Conservation (phyloP, 2,797 vertebrate genomes). For the Poecilia velifera region DNA sequence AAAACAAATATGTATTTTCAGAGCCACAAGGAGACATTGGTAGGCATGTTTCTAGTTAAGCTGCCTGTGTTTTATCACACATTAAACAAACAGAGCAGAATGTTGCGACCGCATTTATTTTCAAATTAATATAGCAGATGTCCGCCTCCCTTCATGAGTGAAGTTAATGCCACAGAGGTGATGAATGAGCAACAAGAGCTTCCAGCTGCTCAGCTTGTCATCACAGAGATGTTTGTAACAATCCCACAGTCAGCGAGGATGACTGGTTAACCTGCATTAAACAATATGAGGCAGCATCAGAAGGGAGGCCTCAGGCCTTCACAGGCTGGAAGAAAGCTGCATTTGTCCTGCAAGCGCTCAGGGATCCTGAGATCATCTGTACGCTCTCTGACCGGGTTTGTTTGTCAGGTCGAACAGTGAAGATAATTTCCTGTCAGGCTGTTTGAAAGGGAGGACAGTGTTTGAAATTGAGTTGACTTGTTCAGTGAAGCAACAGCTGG, state of each 20-base stretch:
- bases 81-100: neutral
- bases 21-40: neutral
- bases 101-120: neutral
- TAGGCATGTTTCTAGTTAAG: neutral
- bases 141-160: neutral
- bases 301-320: neutral
- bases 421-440: conserved; percentile 43
- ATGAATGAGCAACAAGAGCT: conserved; percentile 16
- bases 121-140: neutral
- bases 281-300: neutral
- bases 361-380: conserved; percentile 15
- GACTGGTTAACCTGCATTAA: conserved; percentile 16
- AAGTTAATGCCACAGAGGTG: conserved; percentile 40
- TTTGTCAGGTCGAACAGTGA: conserved; percentile 31
- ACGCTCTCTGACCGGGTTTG: conserved; percentile 22
- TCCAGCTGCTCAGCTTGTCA: conserved; percentile 36
- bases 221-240: conserved; percentile 15
- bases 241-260: conserved; percentile 8
- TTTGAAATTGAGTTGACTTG: conserved; percentile 55
- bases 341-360: conserved; percentile 1
- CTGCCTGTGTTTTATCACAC: neutral
- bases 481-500: conserved; percentile 60
- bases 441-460: conserved; percentile 38
- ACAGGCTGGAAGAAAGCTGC: neutral
- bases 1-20: neutral